Base-by-base conservation (phyloP, 2,888 invertebrate species). In the Aleiodes testaceus region DNA sequence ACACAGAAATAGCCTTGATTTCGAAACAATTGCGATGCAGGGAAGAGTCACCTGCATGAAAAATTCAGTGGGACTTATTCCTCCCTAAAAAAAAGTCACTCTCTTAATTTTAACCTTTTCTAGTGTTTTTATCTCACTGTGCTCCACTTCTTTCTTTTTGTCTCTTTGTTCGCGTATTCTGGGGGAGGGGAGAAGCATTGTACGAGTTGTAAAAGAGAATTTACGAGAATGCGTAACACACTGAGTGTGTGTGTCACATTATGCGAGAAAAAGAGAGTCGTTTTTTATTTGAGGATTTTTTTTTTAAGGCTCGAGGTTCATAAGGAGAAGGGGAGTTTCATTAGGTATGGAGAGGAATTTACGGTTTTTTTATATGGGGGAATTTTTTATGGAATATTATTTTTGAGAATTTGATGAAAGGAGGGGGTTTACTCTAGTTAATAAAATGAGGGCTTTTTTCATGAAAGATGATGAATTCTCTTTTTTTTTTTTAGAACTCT, bases 11-110 rank as follows among this genome's bases (percentile, higher is more conserved):
- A n/a, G n/a, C n/a, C 63, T 44, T 64, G 67, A 72, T 74, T 67
- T 72, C 42, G 59, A 52, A 71, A 73, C 69, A 69, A 72, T 66
- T 42, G 50, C 53, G 44, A 66, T 66, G 52, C 66, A 55, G 36
- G 55, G 36, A 55, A 36, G 59, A 59, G 36, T 59, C 59, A 36
- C 59, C 59, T 59, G 59, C 14, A 45, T 68, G 30, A 49, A 68
- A 49, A 49, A 53, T 63, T 68, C 61, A 18, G 47, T 64, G 47
- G 52, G 30, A 69, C 53, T 70, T 53, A 30, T 67, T 22, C n/a
- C n/a, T n/a, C n/a, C n/a, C n/a, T n/a, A n/a, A n/a, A n/a, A n/a
- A n/a, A n/a, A n/a, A n/a, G n/a, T n/a, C n/a, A n/a, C n/a, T n/a
- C n/a, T n/a, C n/a, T n/a, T n/a, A n/a, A n/a, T n/a, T n/a, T n/a